These are phyloP conservation scores for Nasonovia ribisnigri DNA, from an alignment of 2,888 invertebrate species.

Conservation along the genomic window DNA sequence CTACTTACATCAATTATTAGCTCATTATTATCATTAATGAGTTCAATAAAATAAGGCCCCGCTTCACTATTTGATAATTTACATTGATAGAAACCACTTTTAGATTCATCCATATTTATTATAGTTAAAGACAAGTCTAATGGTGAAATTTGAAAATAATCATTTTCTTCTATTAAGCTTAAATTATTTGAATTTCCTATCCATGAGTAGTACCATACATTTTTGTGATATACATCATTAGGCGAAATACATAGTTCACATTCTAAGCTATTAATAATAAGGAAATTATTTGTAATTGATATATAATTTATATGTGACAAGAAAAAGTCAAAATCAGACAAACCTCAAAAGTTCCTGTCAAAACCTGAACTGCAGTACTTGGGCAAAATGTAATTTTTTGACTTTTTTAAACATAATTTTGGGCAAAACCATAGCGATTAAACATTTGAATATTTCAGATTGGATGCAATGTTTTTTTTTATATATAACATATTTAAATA, in stretches of 20 bases:
- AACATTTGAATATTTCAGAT: background rate
- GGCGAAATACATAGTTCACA: conserved; percentile 75
- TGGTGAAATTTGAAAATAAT: conserved; percentile 71
- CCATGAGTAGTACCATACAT: conserved; percentile 72
- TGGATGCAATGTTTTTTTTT: background rate
- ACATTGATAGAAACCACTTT: conserved; percentile 76
- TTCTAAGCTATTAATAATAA: conserved; percentile 70
- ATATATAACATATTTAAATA: no score
- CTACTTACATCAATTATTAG: conserved; percentile 70
- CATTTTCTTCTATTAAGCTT: conserved; percentile 70
- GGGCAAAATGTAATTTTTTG: background rate
- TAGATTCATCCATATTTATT: conserved; percentile 72
- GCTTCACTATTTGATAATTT: conserved; percentile 71
- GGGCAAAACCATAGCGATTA: background rate
- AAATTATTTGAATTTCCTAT: conserved; percentile 68
- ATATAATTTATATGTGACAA: background rate
- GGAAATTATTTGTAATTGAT: background rate
- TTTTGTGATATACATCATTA: conserved; percentile 70
- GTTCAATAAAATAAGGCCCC: conserved; percentile 73
- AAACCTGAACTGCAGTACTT: background rate
- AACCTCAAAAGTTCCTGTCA: background rate
- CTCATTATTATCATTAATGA: conserved; percentile 71
- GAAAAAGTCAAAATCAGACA: background rate
- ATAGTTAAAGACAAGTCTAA: conserved; percentile 73
- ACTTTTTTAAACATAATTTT: background rate